A percentile compares a stretch with the other conserved stretches of the same genome.
Evolutionary conservation across 92 coral and sea anemone species (phyloP).

Genomic region (Phenganax stokvisi): DNA sequence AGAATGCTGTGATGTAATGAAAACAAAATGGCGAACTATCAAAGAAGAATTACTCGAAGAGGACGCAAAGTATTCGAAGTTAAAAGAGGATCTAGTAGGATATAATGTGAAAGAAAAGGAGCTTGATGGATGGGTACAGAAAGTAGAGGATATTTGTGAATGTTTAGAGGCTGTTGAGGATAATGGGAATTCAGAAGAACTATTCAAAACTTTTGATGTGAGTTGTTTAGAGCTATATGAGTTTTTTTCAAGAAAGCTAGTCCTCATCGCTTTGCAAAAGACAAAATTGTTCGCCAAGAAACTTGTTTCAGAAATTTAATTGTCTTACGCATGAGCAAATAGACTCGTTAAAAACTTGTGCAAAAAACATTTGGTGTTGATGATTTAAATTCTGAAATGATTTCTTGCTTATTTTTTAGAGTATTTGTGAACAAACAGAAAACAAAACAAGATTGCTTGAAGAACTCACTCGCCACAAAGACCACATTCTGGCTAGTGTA

Average conservation of each 20-base stretch:
- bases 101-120: constrained; percentile 19
- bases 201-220: constrained; percentile 53
- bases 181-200: constrained; percentile 48
- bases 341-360: no score
- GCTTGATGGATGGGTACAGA: constrained; percentile 24
- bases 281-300: background rate
- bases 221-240: constrained; percentile 50
- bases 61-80: constrained; percentile 6
- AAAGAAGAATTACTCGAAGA: constrained; percentile 15
- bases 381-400: no score
- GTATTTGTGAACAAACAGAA: constrained; percentile 2
- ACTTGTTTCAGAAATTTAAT: background rate
- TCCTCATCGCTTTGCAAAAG: background rate
- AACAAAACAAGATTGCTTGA: background rate
- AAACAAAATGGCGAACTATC: constrained; percentile 8
- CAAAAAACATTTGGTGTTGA: no score
- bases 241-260: constrained; percentile 13
- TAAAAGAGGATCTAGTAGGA: constrained; percentile 32
- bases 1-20: constrained; percentile 8
- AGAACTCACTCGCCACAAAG: background rate
- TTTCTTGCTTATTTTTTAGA: background rate
- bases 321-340: no score
- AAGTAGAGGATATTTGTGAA: constrained; percentile 18
- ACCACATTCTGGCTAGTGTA: background rate
- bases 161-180: constrained; percentile 41